These are phyloP conservation scores for Blastobasis adustella DNA, from an alignment of 2,888 invertebrate genomes.

Conservation along the genomic window DNA sequence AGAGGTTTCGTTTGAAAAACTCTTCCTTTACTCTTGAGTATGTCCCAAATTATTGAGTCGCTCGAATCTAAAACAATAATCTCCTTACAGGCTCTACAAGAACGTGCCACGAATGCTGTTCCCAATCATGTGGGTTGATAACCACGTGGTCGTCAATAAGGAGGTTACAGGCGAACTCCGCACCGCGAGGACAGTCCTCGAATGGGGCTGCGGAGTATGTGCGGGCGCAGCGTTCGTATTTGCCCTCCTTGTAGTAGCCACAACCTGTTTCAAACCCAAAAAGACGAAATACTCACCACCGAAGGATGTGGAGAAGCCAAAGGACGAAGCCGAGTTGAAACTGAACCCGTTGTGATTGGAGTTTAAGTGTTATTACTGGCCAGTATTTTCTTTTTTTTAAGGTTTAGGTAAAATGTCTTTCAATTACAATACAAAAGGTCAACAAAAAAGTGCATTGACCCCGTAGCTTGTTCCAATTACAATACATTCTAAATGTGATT, in stretches of 20 bases:
- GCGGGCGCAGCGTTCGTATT: conserved; percentile 62
- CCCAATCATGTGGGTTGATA: conserved; percentile 87
- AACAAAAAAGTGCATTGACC: no score
- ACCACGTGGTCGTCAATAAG: conserved; percentile 76
- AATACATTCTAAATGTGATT: no score
- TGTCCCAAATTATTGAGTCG: no score
- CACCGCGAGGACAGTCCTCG: conserved; percentile 39
- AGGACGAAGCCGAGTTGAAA: conserved; percentile 54
- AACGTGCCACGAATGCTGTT: conserved; percentile 80
- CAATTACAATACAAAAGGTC: no score
- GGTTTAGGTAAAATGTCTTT: no score
- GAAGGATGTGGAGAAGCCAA: conserved; percentile 35
- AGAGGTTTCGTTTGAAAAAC: no score
- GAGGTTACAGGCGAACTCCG: conserved; percentile 72
- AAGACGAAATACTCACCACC: conserved; percentile 33
- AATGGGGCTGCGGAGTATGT: conserved; percentile 56
- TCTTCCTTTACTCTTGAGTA: no score
- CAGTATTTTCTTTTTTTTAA: no score
- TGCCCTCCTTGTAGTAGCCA: conserved; percentile 59
- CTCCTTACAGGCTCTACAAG: conserved; percentile 73
- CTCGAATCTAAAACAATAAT: no score
- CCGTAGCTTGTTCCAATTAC: no score
- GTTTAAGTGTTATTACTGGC: no score
- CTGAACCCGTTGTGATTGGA: conserved; percentile 41
- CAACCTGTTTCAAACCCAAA: conserved; percentile 27